Base-by-base conservation (phyloP, 1,140 invertebrate species). In the Drosophila varians region DNA sequence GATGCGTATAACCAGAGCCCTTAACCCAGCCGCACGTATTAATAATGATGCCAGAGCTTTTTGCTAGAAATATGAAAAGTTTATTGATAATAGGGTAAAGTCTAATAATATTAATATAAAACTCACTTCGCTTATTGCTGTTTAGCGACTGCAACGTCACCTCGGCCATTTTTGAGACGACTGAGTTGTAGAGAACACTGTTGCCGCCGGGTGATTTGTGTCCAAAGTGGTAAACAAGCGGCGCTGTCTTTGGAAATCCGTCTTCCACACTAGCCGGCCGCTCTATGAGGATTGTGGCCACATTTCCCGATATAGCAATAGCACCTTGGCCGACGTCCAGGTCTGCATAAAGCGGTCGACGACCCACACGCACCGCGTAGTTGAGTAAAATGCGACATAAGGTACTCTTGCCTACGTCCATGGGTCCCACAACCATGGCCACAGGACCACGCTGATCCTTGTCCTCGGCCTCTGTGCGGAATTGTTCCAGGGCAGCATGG, bases 11-110 rank as follows among this genome's bases (percentile, higher is more conserved):
- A 0, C 97, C 98, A 5, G 94, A 95, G 1, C 94, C 96, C 92
- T 98, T 98, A 0, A 99, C 95, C 98, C 98, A 99, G 1, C 98
- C 98, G 88, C 98, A 98, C 0, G 99, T 99, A 90, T 99, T 99
- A 48, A 99, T 98, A 28, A 99, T 95, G 1, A 97, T 96, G n/a
- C 99, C 99, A 23, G 98, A 98, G 38, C 93, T 93, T 90, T 96
- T 95, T 0, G 96, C 96, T 96, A 87, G 91, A 92, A 71, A 3
- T 0, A 6, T 18, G 34, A n/a, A 18, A 42, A 11, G 18, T 18
- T 52, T 1, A 4, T 16, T 2, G 1, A 7, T n/a, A n/a, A n/a
- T n/a, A n/a, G n/a, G n/a, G n/a, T n/a, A n/a, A n/a, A n/a, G n/a
- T 21, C 21, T 21, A 21, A 21, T n/a, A 18, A 28, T 0, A 6